Evolutionary conservation across 2,888 invertebrate genomes (phyloP).

Genomic region (Drosophila sordidula): DNA sequence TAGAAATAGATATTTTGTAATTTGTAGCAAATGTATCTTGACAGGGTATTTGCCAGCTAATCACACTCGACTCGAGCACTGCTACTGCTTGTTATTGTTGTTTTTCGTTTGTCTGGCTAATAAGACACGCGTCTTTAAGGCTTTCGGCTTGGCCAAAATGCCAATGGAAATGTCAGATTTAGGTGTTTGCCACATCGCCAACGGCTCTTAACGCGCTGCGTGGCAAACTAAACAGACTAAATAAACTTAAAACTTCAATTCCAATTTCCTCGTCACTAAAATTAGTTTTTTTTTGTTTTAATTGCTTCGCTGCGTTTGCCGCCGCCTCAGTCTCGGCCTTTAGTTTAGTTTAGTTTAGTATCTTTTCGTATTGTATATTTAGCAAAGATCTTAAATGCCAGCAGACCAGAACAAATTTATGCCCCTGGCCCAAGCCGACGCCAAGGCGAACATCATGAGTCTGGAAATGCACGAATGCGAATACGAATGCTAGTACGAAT

Average conservation of each 20-base stretch:
- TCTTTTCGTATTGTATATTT: slow-evolving; percentile 33
- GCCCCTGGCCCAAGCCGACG: slow-evolving; percentile 32
- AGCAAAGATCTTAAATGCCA: slow-evolving; percentile 56
- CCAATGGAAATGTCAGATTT: slow-evolving; percentile 45
- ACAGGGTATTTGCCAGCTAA: background rate
- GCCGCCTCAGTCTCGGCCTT: slow-evolving; percentile 15
- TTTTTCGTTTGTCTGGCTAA: slow-evolving; percentile 22
- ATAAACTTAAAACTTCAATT: slow-evolving; percentile 8
- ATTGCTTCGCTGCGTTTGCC: slow-evolving; percentile 64
- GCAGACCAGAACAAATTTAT: slow-evolving; percentile 79
- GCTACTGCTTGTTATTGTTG: slow-evolving; percentile 20
- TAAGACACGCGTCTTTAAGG: background rate
- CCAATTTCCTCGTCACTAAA: slow-evolving; percentile 30
- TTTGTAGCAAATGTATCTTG: too few species aligned
- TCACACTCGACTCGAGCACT: background rate
- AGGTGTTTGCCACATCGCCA: slow-evolving; percentile 7
- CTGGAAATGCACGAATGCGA: slow-evolving; percentile 28
- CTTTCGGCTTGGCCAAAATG: slow-evolving; percentile 30
- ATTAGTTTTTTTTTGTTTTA: slow-evolving; percentile 49
- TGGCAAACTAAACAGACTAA: slow-evolving; percentile 1
- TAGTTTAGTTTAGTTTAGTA: slow-evolving; percentile 16
- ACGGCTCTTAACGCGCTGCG: background rate
- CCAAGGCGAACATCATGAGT: slow-evolving; percentile 13
- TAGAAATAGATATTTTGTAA: too few species aligned
- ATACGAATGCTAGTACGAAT: slow-evolving; percentile 8